Base-by-base conservation (phyloP, 2,888 invertebrate species). In the Cantharis flavilabris region DNA sequence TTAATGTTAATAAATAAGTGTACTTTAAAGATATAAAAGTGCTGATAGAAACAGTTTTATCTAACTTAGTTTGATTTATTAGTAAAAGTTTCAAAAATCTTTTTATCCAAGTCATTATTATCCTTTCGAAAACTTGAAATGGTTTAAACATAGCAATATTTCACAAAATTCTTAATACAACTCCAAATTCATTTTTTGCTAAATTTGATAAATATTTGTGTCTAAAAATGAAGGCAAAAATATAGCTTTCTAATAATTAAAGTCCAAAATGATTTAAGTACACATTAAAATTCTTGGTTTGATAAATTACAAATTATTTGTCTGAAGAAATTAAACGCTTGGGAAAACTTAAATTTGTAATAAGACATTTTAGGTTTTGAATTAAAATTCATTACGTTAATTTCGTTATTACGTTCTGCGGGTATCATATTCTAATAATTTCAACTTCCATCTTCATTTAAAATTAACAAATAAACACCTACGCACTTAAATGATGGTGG, bases 51-150 rank as follows among this genome's bases (percentile, higher is more conserved):
- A 67, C 65, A 67, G 65, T 67, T 65, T 26, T 33, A 63, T 70
- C 70, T 70, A 70, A 49, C 33, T 70, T 72, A 64, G 30, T 71
- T 72, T 23, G 62, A 65, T 72, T 64, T 72, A 64, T 72, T 64
- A 30, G 18, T 11, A 14, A 72, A 72, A 30, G 63, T 72, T 30
- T 28, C 64, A 49, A 70, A 49, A 11, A 49, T 49, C 70, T 49
- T 70, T 70, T 49, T 70, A 70, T 70, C 70, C 70, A 20, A 33
- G 49, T 49, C 70, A 33, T 70, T 70, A 70, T 70, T 70, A 33
- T 70, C 70, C 49, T 70, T 49, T 49, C 16, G 62, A 33, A 70
- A 70, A 70, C 33, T 70, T 70, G 65, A 67, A 67, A 20, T 67
- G 26, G 65, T 67, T 67, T 67, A 67, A 67, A 67, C 65, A 67